Base-by-base conservation (phyloP, 2,888 invertebrate genomes). In the Plutella xylostella region DNA sequence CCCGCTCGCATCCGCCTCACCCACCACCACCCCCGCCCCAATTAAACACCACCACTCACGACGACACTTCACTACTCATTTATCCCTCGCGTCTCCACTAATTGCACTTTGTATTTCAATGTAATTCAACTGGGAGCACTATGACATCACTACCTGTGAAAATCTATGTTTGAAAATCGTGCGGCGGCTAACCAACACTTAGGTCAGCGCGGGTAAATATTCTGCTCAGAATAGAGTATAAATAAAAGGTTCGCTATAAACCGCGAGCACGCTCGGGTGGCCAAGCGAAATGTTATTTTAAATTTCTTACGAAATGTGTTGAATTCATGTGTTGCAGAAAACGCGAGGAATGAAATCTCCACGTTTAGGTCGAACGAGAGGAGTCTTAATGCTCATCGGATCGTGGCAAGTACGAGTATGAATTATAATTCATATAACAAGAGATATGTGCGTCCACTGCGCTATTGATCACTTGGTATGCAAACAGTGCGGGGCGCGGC, bases 1-100 rank as follows among this genome's bases (percentile, higher is more conserved):
- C 61, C 65, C 65, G 63, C 72, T 65, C 68, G 57, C 79, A 82
- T 80, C 77, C 68, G 76, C 74, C 65, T 71, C 70, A 66, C 21
- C n/a, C 48, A 34, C 22, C 37, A 11, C 38, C 48, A 33, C 62
- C 72, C 69, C 62, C 69, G 62, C 60, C 56, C 52, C 57, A 51
- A 57, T 50, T 54, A 60, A 58, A 15, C 18, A 25, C 15, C 19
- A 28, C 30, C 15, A 25, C 15, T 31, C 19, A 22, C 35, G 9
- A 17, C 38, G n/a, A 38, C 38, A 45, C 38, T 38, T 4, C 19
- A 15, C 51, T n/a, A n/a, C n/a, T n/a, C n/a, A n/a, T n/a, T n/a
- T n/a, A n/a, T n/a, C n/a, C n/a, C n/a, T n/a, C n/a, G n/a, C n/a
- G n/a, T n/a, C n/a, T n/a, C n/a, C n/a, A n/a, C n/a, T n/a, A n/a